Conservation (phyloP, 2,797 vertebrate species). For the Centroberyx gerrardi region DNA sequence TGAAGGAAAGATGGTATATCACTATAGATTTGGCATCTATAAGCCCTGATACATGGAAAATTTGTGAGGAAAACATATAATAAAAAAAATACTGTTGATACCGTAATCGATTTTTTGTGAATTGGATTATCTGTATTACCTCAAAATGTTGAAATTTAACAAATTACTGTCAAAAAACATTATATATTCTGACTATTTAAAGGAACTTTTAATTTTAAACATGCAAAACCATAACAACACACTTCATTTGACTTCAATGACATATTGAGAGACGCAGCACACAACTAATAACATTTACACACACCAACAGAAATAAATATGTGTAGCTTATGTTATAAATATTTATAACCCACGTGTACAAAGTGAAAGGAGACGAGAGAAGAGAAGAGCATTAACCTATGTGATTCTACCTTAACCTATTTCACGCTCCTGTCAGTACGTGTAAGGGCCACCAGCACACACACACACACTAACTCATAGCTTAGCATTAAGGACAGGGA, state of each 20-base stretch:
- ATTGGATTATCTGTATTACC: no score
- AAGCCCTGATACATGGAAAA: no score
- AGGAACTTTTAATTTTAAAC: neutral
- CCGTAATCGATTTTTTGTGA: neutral
- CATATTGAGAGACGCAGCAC: neutral
- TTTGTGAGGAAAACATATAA: neutral
- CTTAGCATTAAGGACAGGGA: neutral
- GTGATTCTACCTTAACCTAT: conserved; percentile 84
- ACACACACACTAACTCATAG: conserved; percentile 9
- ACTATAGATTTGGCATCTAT: no score
- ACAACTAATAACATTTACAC: neutral
- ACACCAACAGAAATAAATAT: conserved; percentile 5
- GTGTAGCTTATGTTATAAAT: conserved; percentile 33
- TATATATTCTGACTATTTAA: conserved; percentile 1
- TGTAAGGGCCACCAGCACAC: conserved; percentile 67
- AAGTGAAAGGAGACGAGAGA: conserved; percentile 50
- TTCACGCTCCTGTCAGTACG: conserved; percentile 77
- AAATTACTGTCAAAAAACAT: neutral
- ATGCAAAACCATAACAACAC: neutral
- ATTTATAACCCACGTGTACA: conserved; percentile 22
- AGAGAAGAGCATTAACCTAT: conserved; percentile 60
- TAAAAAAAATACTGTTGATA: neutral
- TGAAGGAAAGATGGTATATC: no score
- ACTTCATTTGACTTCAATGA: no score
- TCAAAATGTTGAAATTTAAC: neutral